Evolutionary conservation across 2,888 invertebrate genomes (phyloP), one percentile per base, ranked within the genome.

Genomic region (Coenonympha arcania): DNA sequence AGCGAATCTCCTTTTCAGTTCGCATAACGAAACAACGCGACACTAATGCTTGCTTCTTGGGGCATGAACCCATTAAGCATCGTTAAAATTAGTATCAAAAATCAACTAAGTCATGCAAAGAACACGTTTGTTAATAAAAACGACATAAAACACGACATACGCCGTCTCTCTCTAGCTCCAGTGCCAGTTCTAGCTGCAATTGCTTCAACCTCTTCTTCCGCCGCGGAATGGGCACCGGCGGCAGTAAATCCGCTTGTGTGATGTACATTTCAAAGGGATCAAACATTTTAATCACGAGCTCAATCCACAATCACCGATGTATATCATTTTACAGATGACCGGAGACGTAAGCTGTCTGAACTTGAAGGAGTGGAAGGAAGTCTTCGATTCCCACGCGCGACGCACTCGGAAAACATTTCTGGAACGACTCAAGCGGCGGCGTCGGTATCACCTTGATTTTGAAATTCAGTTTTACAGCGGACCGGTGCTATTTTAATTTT

Each of bases 371-470:
- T 33, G n/a, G n/a, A n/a, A n/a, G 73, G 65, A 66, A 71, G 65
- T 61, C 64, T 56, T 58, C 68, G 66, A 71, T 68, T 58, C 65
- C 62, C 62, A 57, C 71, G 67, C 68, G 60, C 66, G 61, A 60
- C 63, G 65, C 64, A 77, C 79, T 76, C 73, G 62, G 55, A 63
- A 62, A 70, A 70, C 81, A 77, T 78, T 73, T 76, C 79, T 74
- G 75, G 76, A 84, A 82, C 75, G 80, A 69, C 78, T 66, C 71
- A 76, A 74, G 73, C 71, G 73, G 65, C 76, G 70, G 73, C 71
- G 73, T 65, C 76, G 70, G n/a, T n/a, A n/a, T 85, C 83, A 85
- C 86, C 86, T 85, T 85, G 86, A 85, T 85, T 85, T 86, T 85
- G 84, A 86, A 83, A 75, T 67, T 75, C 77, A 73, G 69, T 76